Evolutionary conservation across 2,888 invertebrate genomes (phyloP), one percentile per base, ranked within the genome.

Genomic region (Cloeon dipterum): DNA sequence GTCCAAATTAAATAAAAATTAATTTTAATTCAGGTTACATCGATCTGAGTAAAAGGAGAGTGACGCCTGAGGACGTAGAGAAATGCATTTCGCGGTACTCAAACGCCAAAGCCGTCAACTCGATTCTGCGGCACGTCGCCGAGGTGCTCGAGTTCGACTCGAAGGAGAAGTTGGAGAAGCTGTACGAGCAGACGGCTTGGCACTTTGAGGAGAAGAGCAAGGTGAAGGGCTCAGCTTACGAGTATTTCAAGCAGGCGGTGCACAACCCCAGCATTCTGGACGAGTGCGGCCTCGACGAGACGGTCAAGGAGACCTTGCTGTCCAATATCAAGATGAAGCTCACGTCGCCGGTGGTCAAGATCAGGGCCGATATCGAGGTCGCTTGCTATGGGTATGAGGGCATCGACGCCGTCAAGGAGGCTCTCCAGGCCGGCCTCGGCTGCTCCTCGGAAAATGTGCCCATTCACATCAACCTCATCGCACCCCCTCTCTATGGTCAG

Each of bases 21-120:
- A n/a, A n/a, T n/a, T 23, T 14, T 8, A 20, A 51, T 56, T 5
- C 55, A 85, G 85, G 86, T 51, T 99, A 99, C 58, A 99, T 99
- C 56, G 98, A 99, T 70, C 69, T 99, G 49, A 98, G 96, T 43
- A 99, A 99, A 62, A 73, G 98, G 55, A 74, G 98, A 59, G 98
- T 98, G 2, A 94, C 94, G 1, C 78, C 86, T 0, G 98, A 98
- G 58, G 98, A 99, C 59, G 83, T 96, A 40, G 82, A 89, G 49
- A 91, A 91, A 57, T 99, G 98, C 58, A 96, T 94, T 50, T 96
- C 98, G 55, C 72, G 96, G 50, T 98, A 86, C 60, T 88, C 96
- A 3, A 96, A 94, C 62, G 94, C 93, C 0, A 94, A 94, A 62
- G 89, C 93, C 11, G 94, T 94, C 2, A 96, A 94, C 61, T 94